Base-by-base conservation (phyloP, 2,113 vertebrate species). In the Canis aureus region DNA sequence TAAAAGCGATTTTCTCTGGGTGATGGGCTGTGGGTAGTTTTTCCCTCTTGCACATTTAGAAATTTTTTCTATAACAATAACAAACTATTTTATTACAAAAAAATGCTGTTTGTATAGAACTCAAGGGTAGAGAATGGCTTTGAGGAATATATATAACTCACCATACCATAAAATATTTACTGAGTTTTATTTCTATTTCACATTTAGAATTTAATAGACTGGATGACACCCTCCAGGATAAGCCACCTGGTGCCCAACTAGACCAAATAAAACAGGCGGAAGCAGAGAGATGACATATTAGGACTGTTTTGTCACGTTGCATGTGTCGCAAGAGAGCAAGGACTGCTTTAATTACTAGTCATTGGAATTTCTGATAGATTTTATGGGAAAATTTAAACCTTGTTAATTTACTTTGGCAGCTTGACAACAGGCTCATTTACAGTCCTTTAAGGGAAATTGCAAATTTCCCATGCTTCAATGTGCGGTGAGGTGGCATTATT, bases 321-420 rank as follows among this genome's bases (percentile, higher is more conserved):
- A 2, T 35, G 29, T 96, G 98, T 95, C 98, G 98, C 60, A 51
- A 96, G 97, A 94, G 97, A 98, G 91, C 5, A 15, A 97, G 94
- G 95, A 94, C 96, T 97, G 94, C 59, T 98, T 98, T 98, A 98
- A 99, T 98, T 98, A 98, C 95, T 69, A 94, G 71, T 91, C 64
- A 97, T 94, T 97, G 98, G 97, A 98, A 97, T 98, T 97, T 97
- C 89, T 89, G 94, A 97, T 96, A 93, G 89, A 95, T 98, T 97
- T 97, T 97, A 97, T 13, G 59, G 88, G 53, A 97, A 98, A 97
- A 71, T 97, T 85, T 80, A 92, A 97, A 84, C 97, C 92, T 55
- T n/a, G 49, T 96, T 98, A 59, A 98, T 98, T 98, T 97, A 95
- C 94, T 97, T 98, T 97, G 98, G 97, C 98, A 98, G 96, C 92